These are phyloP conservation scores for Bellardia pandia DNA, from an alignment of 2,888 invertebrate genomes.

Conservation along the genomic window DNA sequence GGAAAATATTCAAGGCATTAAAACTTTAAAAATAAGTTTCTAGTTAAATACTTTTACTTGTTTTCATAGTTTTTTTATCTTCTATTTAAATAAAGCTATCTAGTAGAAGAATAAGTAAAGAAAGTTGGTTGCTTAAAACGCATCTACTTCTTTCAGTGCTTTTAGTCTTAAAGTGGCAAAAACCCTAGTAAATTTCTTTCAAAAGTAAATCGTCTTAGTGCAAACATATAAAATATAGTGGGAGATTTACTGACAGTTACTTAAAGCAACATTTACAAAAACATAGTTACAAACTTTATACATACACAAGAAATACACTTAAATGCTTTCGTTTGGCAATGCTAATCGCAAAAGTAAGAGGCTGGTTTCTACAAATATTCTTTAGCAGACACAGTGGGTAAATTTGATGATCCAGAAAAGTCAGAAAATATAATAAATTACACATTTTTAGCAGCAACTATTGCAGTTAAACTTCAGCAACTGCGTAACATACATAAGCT, in stretches of 20 bases:
- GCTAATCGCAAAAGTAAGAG: background rate
- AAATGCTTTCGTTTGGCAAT: background rate
- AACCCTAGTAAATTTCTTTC: background rate
- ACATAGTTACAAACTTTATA: too few relatives aligned
- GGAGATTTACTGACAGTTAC: too few relatives aligned
- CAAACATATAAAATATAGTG: background rate
- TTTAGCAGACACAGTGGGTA: too few relatives aligned
- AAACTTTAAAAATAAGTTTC: background rate
- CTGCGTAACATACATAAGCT: too few relatives aligned
- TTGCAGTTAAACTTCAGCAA: too few relatives aligned
- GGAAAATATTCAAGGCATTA: background rate
- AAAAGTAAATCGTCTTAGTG: background rate
- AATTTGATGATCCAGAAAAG: too few relatives aligned
- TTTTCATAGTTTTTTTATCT: background rate
- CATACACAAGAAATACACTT: too few relatives aligned
- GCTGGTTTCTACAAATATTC: too few relatives aligned
- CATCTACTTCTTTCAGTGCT: background rate
- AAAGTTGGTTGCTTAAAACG: background rate
- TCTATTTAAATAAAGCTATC: background rate
- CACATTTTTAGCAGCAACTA: too few relatives aligned
- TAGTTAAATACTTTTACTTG: conserved; percentile 3
- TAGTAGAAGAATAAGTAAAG: background rate
- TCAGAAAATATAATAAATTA: too few relatives aligned
- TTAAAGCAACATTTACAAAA: too few relatives aligned
- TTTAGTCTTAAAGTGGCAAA: background rate